Percentiles rank a stretch among this genome's conserved stretches.
phyloP scores from a whole-genome alignment of 2,888 invertebrate species.

The Rotaria magnacalcarata region DNA sequence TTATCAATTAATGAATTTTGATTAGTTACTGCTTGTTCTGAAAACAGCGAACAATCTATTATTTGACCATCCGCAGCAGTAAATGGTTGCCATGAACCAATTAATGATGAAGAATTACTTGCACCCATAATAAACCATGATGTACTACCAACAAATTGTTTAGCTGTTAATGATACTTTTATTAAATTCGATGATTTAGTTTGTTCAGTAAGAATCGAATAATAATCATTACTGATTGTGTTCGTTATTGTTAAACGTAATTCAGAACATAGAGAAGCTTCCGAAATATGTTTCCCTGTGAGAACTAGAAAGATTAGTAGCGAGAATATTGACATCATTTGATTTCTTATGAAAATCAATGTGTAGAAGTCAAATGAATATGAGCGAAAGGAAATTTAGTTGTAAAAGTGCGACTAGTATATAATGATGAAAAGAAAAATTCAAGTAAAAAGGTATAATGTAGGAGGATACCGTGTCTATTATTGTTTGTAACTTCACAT shows the following conservation, averaged over 20 bases:
- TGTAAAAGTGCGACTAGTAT: not conserved
- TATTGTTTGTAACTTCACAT: not conserved
- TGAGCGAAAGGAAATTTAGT: not conserved
- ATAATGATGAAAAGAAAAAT: not conserved
- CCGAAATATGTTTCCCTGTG: not conserved
- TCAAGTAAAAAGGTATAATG: not conserved
- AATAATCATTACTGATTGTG: not conserved
- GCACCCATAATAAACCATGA: conserved; percentile 3
- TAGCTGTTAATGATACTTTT: not conserved
- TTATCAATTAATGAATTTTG: not conserved
- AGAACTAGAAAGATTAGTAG: not conserved
- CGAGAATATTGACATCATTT: not conserved
- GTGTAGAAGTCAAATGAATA: not conserved
- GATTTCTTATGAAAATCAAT: not conserved
- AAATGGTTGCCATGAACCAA: conserved; percentile 17
- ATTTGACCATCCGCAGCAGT: not conserved
- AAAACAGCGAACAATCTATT: not conserved
- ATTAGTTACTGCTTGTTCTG: conserved; percentile 6
- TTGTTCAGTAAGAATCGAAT: not conserved
- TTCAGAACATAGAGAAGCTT: not conserved
- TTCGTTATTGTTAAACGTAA: not conserved
- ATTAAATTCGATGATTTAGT: not conserved
- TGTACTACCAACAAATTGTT: not conserved
- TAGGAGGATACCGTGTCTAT: not conserved
- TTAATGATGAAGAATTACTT: not conserved